These are phyloP conservation scores for Prenolepis imparis DNA, from an alignment of 2,888 invertebrate genomes.

Conservation along the genomic window DNA sequence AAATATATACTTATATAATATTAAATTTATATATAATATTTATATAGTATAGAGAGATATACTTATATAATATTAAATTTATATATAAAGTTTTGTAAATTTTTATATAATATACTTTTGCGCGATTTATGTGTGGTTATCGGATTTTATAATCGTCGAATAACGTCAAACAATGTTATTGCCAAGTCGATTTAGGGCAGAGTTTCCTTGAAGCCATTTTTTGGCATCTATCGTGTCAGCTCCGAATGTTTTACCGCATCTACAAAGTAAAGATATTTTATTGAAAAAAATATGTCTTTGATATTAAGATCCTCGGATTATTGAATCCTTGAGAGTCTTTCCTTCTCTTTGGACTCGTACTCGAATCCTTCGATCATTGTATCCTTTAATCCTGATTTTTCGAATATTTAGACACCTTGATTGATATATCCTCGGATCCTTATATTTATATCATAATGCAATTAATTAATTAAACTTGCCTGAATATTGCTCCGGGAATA, in stretches of 20 bases:
- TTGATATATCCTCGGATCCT: background rate
- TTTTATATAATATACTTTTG: background rate
- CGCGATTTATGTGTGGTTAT: background rate
- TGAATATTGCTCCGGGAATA: conserved; percentile 91
- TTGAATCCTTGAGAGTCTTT: background rate
- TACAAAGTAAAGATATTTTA: conserved; percentile 77
- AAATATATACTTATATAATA: no score
- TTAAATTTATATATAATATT: background rate
- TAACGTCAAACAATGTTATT: background rate
- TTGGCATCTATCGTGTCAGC: conserved; percentile 92
- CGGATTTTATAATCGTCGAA: background rate
- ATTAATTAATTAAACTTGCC: conserved; percentile 85
- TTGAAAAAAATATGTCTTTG: conserved; percentile 7
- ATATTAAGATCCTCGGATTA: background rate
- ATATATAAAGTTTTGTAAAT: background rate
- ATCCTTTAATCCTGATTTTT: background rate
- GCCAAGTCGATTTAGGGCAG: conserved; percentile 6
- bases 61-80: background rate
- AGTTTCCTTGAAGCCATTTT: conserved; percentile 91
- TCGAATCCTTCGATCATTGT: background rate
- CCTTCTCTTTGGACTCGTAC: background rate
- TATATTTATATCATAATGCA: conserved; percentile 1
- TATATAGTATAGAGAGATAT: no score
- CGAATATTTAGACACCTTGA: background rate
- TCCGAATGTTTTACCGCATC: conserved; percentile 92